Conservation (phyloP, 2,888 invertebrate species). For the Oxyteleia sp. region DNA sequence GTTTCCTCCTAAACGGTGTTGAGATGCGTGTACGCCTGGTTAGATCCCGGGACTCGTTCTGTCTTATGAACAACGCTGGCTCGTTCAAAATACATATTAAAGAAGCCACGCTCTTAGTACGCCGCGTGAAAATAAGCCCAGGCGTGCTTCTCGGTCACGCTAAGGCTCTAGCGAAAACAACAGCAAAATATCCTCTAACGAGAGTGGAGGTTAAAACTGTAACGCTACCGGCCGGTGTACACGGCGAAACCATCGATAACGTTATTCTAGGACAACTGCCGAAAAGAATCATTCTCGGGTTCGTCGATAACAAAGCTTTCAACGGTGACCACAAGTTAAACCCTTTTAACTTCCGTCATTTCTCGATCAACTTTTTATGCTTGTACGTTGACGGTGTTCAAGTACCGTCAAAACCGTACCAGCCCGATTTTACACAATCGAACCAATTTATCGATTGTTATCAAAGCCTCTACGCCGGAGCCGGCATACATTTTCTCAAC, state of each 20-base stretch:
- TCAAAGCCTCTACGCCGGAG: conserved; percentile 75
- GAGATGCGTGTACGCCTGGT: conserved; percentile 69
- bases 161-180: conserved; percentile 67
- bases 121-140: conserved; percentile 75
- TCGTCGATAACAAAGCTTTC: conserved; percentile 76
- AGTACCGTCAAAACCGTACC: conserved; percentile 70
- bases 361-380: conserved; percentile 19
- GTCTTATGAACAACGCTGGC: conserved; percentile 69
- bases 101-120: conserved; percentile 67
- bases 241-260: conserved; percentile 79
- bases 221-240: conserved; percentile 73
- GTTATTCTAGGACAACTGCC: conserved; percentile 81
- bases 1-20: conserved; percentile 74
- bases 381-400: conserved; percentile 27
- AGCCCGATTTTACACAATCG: conserved; percentile 63
- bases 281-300: conserved; percentile 79
- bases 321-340: conserved; percentile 67
- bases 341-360: conserved; percentile 71
- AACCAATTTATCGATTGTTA: conserved; percentile 74
- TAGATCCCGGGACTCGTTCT: conserved; percentile 67
- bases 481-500: conserved; percentile 73
- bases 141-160: conserved; percentile 76
- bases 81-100: conserved; percentile 46
- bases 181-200: conserved; percentile 59
- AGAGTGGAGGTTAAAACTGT: conserved; percentile 74